phyloP scores from a whole-genome alignment of 1,140 invertebrate genomes.

The Apis dorsata region DNA sequence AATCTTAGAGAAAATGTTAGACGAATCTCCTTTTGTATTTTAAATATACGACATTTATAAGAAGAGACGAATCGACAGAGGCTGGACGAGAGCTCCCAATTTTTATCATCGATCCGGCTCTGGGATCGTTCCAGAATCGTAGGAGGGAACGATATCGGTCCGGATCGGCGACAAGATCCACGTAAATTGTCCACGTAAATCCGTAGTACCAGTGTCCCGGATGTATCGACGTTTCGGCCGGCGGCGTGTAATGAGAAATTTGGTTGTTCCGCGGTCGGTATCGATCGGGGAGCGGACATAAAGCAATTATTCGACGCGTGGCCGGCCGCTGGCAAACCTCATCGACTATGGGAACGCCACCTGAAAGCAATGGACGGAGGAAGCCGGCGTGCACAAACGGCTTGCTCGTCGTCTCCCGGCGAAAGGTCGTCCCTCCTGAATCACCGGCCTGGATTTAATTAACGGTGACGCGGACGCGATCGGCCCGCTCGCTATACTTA shows the following conservation, averaged over 20 bases:
- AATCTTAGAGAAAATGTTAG: too few species aligned
- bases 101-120: too few species aligned
- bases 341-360: conserved; percentile 39
- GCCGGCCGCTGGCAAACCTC: conserved; percentile 42
- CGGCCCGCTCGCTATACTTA: conserved; percentile 61
- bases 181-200: conserved; percentile 25
- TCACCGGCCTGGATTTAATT: conserved; percentile 64
- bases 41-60: too few species aligned
- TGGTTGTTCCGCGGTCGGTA: conserved; percentile 41
- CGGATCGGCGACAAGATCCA: not conserved
- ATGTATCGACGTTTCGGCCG: conserved; percentile 23
- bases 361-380: conserved; percentile 52
- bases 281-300: conserved; percentile 36
- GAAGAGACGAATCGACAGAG: too few species aligned
- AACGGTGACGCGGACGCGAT: conserved; percentile 56
- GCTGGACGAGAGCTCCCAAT: too few species aligned
- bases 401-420: conserved; percentile 41
- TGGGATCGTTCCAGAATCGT: too few species aligned
- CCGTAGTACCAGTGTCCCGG: not conserved
- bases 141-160: not conserved
- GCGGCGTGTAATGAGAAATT: conserved; percentile 54
- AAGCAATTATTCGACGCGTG: conserved; percentile 60
- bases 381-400: conserved; percentile 45
- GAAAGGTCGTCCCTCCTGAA: conserved; percentile 63
- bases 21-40: too few species aligned